These are phyloP conservation scores for Sorex maritimensis DNA, from an alignment of 2,797 vertebrate species.

Conservation along the genomic window DNA sequence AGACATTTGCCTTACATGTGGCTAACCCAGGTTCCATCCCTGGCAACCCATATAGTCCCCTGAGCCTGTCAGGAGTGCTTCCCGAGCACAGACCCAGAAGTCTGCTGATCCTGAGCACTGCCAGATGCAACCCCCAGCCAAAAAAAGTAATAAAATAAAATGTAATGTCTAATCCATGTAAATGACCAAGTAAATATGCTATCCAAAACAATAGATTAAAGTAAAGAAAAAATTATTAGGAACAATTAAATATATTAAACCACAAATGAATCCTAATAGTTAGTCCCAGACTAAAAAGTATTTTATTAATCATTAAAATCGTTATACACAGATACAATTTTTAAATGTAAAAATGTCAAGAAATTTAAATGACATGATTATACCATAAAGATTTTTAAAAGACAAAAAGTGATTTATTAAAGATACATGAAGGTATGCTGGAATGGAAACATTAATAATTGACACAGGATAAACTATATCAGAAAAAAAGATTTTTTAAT, in stretches of 20 bases:
- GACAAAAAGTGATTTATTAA: not conserved
- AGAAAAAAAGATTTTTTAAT: not conserved
- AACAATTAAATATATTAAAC: constrained; percentile 32
- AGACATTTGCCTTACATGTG: too few species aligned
- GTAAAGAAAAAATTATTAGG: not conserved
- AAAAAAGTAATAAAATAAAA: too few species aligned
- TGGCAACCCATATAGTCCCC: too few species aligned
- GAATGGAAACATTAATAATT: constrained; percentile 18
- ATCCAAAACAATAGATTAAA: not conserved
- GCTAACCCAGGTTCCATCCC: too few species aligned
- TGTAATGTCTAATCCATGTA: too few species aligned
- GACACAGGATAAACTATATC: not conserved
- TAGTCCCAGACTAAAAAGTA: not conserved
- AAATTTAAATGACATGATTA: constrained; percentile 8
- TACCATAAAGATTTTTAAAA: not conserved
- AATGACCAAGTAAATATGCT: too few species aligned
- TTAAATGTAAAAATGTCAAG: not conserved
- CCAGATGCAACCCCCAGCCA: too few species aligned
- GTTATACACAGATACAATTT: not conserved
- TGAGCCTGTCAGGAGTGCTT: too few species aligned
- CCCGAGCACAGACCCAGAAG: too few species aligned
- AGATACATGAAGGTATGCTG: not conserved
- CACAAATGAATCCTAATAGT: not conserved
- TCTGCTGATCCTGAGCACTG: too few species aligned
- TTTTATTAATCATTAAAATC: constrained; percentile 2